Base-by-base conservation (phyloP, 2,797 vertebrate genomes). In the Carcharodon carcharias region DNA sequence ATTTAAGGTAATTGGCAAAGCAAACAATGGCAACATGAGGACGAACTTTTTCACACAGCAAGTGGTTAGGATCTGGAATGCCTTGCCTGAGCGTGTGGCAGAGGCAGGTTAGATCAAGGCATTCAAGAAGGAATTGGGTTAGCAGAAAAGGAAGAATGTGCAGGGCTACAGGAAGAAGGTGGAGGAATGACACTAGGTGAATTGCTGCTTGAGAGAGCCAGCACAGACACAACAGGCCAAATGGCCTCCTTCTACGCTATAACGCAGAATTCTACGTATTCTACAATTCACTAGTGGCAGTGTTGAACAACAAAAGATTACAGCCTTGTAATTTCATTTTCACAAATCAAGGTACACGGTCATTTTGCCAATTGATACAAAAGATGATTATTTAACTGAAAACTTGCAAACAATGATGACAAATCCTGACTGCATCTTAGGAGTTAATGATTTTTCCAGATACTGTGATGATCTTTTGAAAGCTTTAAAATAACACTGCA, bases 371-470 rank as follows among this genome's bases (percentile, higher is more conserved):
- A 45, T 85, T 21, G 1, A 45, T 85, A 85, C 4, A 85, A 85
- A 5, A 16, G 80, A 3, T 35, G n/a, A 85, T 50, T 50, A 89
- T 85, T 85, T 18, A 82, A 58, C 54, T 35, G 54, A 94, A 63
- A 93, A 63, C 9, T 45, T 61, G 63, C 35, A 67, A 94, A 67
- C 69, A 69, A 40, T 67, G 65, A 40, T 45, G 40, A 67, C 92
- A 23, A 94, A 94, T 94, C 40, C 92, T 94, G n/a, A 63, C n/a
- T 45, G 63, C 12, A 94, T 21, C 92, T 94, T 58, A n/a, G 89
- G 28, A 31, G 88, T 91, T 91, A 61, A 91, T 61, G 35, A 45
- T 85, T 92, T 91, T 92, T 92, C 7, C 65, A 67, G 92, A 5
- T 89, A 63, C 9, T 12, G 18, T 45, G 31, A 45, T 11, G 14